Evolutionary conservation across 2,888 invertebrate species (phyloP).

Genomic region (Panorpa germanica): DNA sequence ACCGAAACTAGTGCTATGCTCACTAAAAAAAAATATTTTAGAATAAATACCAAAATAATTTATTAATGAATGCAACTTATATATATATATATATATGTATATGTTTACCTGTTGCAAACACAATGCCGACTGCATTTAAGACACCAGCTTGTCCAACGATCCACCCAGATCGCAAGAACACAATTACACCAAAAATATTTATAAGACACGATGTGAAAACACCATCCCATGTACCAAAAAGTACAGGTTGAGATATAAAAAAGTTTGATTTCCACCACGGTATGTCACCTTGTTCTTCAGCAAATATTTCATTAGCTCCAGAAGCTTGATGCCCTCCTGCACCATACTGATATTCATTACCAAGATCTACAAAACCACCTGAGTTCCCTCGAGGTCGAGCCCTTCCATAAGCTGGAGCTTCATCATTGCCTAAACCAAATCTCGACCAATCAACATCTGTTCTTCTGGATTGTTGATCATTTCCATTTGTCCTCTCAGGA

Average conservation of each 20-base stretch:
- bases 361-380: slow-evolving; percentile 58
- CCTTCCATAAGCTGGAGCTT: slow-evolving; percentile 25
- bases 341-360: slow-evolving; percentile 54
- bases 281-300: slow-evolving; percentile 64
- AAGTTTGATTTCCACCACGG: slow-evolving; percentile 81
- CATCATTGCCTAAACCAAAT: slow-evolving; percentile 23
- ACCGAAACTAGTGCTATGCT: slow-evolving; percentile 82
- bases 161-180: slow-evolving; percentile 93
- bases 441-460: slow-evolving; percentile 20
- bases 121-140: slow-evolving; percentile 59
- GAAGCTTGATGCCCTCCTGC: slow-evolving; percentile 70
- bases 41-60: neutral
- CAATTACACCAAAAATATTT: slow-evolving; percentile 94
- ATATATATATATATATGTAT: slow-evolving; percentile 3
- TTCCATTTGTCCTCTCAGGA: no score
- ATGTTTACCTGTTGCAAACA: slow-evolving; percentile 52
- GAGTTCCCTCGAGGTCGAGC: slow-evolving; percentile 39
- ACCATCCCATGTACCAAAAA: slow-evolving; percentile 97
- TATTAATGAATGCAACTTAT: neutral
- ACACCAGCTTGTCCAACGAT: slow-evolving; percentile 85
- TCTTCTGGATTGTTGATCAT: no score
- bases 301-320: slow-evolving; percentile 79
- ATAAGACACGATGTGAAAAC: slow-evolving; percentile 95
- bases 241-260: slow-evolving; percentile 85
- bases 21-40: slow-evolving; percentile 32